Conservation (phyloP, 2,113 vertebrate genomes). For the Mormyrus iriodes region DNA sequence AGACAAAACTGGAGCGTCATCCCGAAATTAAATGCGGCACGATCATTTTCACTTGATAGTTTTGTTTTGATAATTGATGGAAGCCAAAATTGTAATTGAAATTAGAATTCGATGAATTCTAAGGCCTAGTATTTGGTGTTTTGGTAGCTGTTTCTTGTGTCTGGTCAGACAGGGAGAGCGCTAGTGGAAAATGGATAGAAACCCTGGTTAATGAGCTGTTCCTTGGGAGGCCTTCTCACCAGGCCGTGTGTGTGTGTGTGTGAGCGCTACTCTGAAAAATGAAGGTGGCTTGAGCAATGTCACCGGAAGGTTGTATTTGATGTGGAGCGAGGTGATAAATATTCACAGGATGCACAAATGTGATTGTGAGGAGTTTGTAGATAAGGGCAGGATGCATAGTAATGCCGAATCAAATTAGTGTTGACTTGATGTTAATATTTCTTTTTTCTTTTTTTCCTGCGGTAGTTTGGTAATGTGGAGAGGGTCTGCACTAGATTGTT, state of each 20-base stretch:
- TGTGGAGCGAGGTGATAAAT: conserved; percentile 30
- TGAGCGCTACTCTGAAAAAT: conserved; percentile 34
- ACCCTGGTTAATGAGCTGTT: not conserved
- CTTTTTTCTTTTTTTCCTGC: not conserved
- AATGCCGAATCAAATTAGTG: not conserved
- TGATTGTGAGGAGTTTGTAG: conserved; percentile 21
- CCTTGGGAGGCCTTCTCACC: not conserved
- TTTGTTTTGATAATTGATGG: not conserved
- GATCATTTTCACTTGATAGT: no score
- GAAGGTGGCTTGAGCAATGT: conserved; percentile 26
- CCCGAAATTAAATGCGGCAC: no score
- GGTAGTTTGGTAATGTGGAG: not conserved
- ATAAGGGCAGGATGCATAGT: conserved; percentile 8
- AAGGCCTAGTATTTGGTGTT: not conserved
- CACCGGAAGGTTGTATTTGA: conserved; percentile 38
- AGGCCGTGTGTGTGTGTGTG: conserved; percentile 14
- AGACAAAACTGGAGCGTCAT: not conserved
- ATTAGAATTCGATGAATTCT: not conserved
- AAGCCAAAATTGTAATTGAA: not conserved
- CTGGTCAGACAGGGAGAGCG: not conserved
- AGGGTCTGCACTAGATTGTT: not conserved
- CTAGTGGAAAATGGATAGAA: not conserved
- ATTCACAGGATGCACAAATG: conserved; percentile 25
- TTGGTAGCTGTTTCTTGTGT: not conserved
- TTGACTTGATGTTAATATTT: not conserved